phyloP scores from a whole-genome alignment of 2,888 invertebrate species.

The Drosophila pegasa region DNA sequence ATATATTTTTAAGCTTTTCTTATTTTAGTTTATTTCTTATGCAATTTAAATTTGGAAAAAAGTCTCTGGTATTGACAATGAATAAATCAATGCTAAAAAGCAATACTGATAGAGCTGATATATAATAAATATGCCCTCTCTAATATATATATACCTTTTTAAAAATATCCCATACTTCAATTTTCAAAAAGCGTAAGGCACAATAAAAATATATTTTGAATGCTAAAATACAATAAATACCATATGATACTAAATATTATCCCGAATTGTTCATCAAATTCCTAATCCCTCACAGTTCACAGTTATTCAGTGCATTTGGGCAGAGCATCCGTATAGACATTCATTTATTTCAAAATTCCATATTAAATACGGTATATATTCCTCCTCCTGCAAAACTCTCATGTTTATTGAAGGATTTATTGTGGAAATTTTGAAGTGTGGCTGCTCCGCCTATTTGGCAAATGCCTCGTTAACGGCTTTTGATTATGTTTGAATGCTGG shows the following conservation, averaged over 20 bases:
- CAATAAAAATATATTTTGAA: no score
- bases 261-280: background rate
- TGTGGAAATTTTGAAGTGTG: constrained; percentile 22
- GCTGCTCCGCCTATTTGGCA: constrained; percentile 13
- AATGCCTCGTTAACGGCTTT: constrained; percentile 60
- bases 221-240: background rate
- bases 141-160: no score
- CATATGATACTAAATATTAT: background rate
- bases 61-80: no score
- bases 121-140: no score
- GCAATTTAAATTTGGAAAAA: no score
- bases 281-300: background rate
- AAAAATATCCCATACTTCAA: no score
- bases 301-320: background rate
- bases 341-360: background rate
- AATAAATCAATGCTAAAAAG: no score
- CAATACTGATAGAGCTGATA: no score
- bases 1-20: no score
- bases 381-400: background rate
- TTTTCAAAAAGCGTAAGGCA: no score
- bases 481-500: constrained; percentile 51
- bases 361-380: background rate
- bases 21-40: no score
- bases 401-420: constrained; percentile 13
- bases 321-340: background rate